These are phyloP conservation scores for Orientallactaga sibirica DNA, from an alignment of 2,797 vertebrate genomes.

Conservation along the genomic window DNA sequence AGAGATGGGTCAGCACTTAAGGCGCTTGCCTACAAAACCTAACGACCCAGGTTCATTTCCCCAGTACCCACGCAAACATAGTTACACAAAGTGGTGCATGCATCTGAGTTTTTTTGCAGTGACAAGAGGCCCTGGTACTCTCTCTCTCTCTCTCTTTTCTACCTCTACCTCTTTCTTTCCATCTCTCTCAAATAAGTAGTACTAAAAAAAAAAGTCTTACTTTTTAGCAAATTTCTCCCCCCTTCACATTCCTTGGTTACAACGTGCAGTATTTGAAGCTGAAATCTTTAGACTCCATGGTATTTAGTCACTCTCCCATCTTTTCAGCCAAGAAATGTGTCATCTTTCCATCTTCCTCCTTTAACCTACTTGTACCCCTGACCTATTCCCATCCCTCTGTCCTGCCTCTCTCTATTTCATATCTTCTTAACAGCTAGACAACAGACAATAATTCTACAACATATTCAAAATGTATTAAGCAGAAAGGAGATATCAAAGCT, in stretches of 20 bases:
- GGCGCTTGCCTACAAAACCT: no score
- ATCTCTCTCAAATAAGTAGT: no score
- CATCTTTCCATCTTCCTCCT: neutral
- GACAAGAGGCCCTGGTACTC: no score
- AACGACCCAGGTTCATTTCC: no score
- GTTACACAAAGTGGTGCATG: no score
- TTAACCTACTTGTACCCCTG: neutral
- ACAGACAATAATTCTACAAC: constrained; percentile 30
- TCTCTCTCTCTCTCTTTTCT: no score
- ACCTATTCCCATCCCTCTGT: neutral
- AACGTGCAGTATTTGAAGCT: neutral
- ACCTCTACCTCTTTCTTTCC: no score
- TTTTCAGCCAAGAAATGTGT: neutral
- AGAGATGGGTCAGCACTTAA: no score
- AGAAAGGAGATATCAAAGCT: constrained; percentile 22
- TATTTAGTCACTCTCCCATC: constrained; percentile 7
- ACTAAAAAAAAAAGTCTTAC: neutral
- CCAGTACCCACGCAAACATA: no score
- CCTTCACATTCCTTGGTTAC: neutral
- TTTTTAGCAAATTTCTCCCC: neutral
- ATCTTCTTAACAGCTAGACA: neutral
- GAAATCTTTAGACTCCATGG: neutral
- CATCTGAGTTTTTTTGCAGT: no score
- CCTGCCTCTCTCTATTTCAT: neutral
- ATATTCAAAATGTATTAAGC: constrained; percentile 38